A percentile compares a stretch with the other conserved stretches of the same genome.
Evolutionary conservation across 2,113 vertebrate genomes (phyloP).

Genomic region (Pelodiscus sinensis): DNA sequence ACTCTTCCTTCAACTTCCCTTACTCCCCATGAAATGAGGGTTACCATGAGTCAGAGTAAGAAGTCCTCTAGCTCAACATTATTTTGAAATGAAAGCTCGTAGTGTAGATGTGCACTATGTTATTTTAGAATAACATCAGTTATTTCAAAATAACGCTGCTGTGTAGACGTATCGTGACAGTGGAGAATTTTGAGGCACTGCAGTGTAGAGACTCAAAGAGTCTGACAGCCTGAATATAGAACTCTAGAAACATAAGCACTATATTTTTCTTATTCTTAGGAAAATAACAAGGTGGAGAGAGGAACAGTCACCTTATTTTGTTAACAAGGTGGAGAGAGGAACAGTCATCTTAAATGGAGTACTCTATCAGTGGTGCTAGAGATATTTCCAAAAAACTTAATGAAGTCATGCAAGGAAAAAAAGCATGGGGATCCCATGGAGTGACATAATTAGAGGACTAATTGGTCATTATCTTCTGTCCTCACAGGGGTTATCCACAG

Average conservation of each 20-base stretch:
- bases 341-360: constrained; percentile 12
- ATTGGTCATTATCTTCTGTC: neutral
- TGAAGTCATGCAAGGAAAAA: constrained; percentile 7
- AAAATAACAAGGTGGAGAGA: constrained; percentile 50
- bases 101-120: too few species aligned
- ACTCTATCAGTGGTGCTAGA: constrained; percentile 43
- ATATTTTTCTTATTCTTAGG: constrained; percentile 36
- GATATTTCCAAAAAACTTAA: constrained; percentile 47
- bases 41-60: too few species aligned
- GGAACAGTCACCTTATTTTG: constrained; percentile 3
- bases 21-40: too few species aligned
- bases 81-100: too few species aligned
- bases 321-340: constrained; percentile 45
- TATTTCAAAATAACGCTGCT: too few species aligned
- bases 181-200: constrained; percentile 27
- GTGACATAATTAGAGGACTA: constrained; percentile 11
- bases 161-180: neutral
- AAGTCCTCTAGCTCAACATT: too few species aligned
- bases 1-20: too few species aligned
- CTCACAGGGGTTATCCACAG: neutral
- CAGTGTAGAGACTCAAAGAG: constrained; percentile 58
- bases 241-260: constrained; percentile 32
- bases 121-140: too few species aligned
- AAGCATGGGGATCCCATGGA: neutral
- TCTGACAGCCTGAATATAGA: constrained; percentile 45